Base-by-base conservation (phyloP, 2,888 invertebrate species). In the Thumatha senex region DNA sequence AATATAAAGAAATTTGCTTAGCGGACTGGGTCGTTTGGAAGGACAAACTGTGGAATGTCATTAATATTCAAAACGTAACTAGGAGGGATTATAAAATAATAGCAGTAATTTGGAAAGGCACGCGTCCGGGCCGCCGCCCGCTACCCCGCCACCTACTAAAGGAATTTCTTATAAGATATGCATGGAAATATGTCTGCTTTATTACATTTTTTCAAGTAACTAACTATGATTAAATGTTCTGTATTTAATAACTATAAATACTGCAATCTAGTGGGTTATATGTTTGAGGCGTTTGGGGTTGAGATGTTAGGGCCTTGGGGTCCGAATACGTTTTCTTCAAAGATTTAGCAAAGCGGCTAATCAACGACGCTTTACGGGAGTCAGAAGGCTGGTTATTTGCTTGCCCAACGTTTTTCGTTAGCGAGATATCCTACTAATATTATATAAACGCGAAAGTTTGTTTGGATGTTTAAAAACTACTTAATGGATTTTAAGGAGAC, bases 31-130 rank as follows among this genome's bases (percentile, higher is more conserved):
- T 81, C 78, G 79, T 74, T 75, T 67, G 73, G 70, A 79, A 73
- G 80, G 82, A 81, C 83, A 81, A 76, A 80, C 82, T 78, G 68
- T 72, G 89, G 90, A 89, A 91, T 91, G 86, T 85, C 81, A 90
- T 91, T 90, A 91, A 90, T 91, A 90, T 91, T 91, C 89, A 83
- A 86, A 88, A 85, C 88, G 84, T 88, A 87, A 89, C 84, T 84
- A 84, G 85, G 89, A 87, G 88, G 90, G 86, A 89, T 90, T 90
- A 89, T 89, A 89, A 89, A 91, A 90, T 90, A 89, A 90, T 91
- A 90, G 89, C 83, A 90, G 90, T 89, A 89, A 89, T 89, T 89
- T 90, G 76, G 87, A 80, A 71, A 80, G 88, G 86, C 81, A 82
- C 79, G 84, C 80, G 82, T 74, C 73, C 77, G 63, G 59, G 54